These are phyloP conservation scores for Cyanoderma ruficeps DNA, from an alignment of 2,113 vertebrate species.

Conservation along the genomic window DNA sequence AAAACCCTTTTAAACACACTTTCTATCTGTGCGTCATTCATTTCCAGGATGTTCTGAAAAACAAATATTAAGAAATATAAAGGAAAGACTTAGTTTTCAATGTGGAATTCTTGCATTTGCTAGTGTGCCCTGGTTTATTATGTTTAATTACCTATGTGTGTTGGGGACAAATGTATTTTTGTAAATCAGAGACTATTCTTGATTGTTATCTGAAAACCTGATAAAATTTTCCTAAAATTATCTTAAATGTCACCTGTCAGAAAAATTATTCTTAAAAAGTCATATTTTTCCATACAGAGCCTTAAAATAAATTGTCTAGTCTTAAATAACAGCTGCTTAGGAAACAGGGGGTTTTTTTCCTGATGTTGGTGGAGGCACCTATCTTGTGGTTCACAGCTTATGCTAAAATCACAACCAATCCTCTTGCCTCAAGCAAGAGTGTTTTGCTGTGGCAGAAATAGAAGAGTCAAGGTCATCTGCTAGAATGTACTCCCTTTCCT, in stretches of 20 bases:
- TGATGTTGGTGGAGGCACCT: neutral
- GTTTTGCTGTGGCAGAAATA: neutral
- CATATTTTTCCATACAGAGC: neutral
- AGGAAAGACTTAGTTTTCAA: neutral
- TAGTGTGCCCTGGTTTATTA: neutral
- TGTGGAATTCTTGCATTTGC: neutral
- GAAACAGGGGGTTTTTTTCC: neutral
- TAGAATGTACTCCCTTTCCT: neutral
- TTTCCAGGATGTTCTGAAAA: neutral
- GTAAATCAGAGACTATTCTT: neutral
- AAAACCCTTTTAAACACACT: neutral
- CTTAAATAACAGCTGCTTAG: neutral
- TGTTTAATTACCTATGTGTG: neutral
- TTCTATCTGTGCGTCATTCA: neutral
- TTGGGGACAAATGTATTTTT: neutral
- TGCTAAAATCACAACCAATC: neutral
- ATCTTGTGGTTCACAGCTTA: neutral
- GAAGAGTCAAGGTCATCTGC: constrained; percentile 34
- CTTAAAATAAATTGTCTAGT: neutral
- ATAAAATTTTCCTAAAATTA: neutral
- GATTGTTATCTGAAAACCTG: neutral
- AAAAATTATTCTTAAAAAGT: neutral
- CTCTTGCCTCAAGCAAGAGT: neutral
- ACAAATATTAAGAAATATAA: neutral
- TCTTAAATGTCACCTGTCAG: neutral